These are phyloP conservation scores for Laticauda laticaudata DNA, from an alignment of 2,113 vertebrate species.

Conservation along the genomic window DNA sequence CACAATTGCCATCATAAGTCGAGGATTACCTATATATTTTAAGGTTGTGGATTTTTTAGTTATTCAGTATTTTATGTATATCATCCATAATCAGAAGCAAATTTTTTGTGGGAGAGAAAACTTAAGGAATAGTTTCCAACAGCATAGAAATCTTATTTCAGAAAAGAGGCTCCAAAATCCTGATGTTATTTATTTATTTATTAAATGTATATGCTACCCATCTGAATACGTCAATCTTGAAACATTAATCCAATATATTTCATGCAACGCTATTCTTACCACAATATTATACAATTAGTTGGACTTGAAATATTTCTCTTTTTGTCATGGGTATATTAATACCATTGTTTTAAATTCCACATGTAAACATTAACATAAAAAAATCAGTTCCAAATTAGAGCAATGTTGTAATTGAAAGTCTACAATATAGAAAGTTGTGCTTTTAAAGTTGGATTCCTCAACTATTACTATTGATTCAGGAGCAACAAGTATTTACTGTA, in stretches of 20 bases:
- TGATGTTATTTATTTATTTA: background rate
- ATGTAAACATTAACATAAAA: constrained; percentile 24
- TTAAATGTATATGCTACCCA: background rate
- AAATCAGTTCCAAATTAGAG: constrained; percentile 36
- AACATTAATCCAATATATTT: background rate
- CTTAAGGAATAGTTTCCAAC: background rate
- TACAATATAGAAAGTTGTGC: constrained; percentile 17
- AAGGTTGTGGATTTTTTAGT: background rate
- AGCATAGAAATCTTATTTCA: background rate
- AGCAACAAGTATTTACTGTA: constrained; percentile 79
- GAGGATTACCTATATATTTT: background rate
- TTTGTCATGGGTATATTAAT: background rate
- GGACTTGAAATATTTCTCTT: background rate
- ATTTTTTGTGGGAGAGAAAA: background rate
- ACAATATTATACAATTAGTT: background rate
- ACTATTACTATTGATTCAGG: constrained; percentile 70
- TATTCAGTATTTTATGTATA: background rate
- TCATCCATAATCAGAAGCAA: background rate
- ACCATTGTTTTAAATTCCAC: background rate
- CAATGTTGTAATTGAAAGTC: background rate
- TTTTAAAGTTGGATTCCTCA: constrained; percentile 30
- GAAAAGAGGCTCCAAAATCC: background rate
- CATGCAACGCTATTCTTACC: background rate
- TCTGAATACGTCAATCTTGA: background rate
- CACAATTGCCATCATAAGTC: background rate